phyloP scores from a whole-genome alignment of 2,113 vertebrate genomes.

The Stomatorhinus ivindoensis region DNA sequence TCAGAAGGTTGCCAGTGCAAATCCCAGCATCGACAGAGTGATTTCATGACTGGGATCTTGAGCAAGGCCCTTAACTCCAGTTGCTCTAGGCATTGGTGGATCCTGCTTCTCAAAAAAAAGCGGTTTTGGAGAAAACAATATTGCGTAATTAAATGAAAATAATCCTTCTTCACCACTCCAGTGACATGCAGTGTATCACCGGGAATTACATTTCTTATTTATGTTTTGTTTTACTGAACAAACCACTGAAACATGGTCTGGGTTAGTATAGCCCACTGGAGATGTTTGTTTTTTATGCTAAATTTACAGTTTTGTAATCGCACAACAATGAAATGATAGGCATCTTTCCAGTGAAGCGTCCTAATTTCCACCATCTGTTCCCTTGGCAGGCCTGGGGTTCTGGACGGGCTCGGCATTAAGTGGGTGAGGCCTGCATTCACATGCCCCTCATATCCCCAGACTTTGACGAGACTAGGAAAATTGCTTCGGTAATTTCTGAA shows the following conservation, averaged over 20 bases:
- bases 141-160: background rate
- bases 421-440: background rate
- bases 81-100: background rate
- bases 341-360: background rate
- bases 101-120: background rate
- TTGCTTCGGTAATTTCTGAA: background rate
- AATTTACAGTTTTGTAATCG: background rate
- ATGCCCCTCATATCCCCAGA: background rate
- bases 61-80: background rate
- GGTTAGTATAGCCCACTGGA: background rate
- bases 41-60: background rate
- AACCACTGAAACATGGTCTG: background rate
- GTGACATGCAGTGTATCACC: background rate
- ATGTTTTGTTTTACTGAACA: background rate
- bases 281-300: background rate
- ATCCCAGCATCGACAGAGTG: background rate
- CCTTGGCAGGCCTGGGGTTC: background rate
- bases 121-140: background rate
- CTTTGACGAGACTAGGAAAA: background rate
- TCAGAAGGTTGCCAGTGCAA: background rate
- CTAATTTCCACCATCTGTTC: background rate
- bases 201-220: background rate
- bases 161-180: background rate
- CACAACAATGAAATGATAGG: background rate
- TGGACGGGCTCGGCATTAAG: background rate